Evolutionary conservation across 2,113 vertebrate species (phyloP).

Genomic region (Eurystomus gularis): DNA sequence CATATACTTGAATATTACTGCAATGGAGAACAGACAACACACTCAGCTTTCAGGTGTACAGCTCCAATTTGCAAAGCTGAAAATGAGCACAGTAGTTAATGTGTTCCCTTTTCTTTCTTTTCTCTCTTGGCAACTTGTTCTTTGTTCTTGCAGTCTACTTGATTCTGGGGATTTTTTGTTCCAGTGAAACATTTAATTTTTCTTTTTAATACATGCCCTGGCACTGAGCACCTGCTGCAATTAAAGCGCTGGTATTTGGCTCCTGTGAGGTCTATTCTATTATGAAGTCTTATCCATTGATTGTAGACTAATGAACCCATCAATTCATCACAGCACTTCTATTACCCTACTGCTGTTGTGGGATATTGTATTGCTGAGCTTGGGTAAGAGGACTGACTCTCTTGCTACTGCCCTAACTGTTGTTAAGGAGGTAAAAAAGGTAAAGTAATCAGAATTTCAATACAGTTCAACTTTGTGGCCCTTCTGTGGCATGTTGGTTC

Average conservation of each 20-base stretch:
- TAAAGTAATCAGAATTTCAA: conserved; percentile 38
- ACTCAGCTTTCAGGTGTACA: not conserved
- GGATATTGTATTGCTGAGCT: conserved; percentile 10
- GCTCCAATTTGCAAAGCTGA: not conserved
- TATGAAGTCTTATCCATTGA: conserved; percentile 63
- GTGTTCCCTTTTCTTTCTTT: not conserved
- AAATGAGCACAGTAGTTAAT: not conserved
- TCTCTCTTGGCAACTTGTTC: not conserved
- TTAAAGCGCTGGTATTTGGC: conserved; percentile 59
- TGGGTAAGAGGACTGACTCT: not conserved
- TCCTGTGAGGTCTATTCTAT: conserved; percentile 54
- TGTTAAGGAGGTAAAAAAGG: conserved; percentile 4
- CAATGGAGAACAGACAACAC: not conserved
- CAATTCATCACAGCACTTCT: conserved; percentile 68
- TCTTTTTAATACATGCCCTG: conserved; percentile 24
- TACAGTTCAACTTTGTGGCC: conserved; percentile 5
- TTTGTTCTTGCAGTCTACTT: conserved; percentile 16
- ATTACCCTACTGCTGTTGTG: conserved; percentile 52
- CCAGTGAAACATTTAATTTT: conserved; percentile 26
- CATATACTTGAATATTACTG: not conserved
- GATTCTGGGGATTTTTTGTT: conserved; percentile 36
- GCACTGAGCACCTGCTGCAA: conserved; percentile 56
- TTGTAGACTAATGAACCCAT: conserved; percentile 68
- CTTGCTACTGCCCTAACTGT: not conserved
- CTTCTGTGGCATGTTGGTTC: not conserved